Base-by-base conservation (phyloP, 2,113 vertebrate species). In the Muntiacus reevesi region DNA sequence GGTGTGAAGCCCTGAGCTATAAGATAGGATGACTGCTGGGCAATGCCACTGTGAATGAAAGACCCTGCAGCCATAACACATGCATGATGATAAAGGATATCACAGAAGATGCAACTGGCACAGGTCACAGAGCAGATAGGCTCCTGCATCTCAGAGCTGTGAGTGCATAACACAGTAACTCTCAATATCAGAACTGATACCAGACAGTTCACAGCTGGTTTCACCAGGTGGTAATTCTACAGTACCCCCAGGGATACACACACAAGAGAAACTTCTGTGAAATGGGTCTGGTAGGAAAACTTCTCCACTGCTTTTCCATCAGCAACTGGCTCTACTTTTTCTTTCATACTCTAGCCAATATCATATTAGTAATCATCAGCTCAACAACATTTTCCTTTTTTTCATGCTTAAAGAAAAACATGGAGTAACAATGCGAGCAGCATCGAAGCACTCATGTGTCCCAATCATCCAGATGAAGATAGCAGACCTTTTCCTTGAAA, bases 71-170 rank as follows among this genome's bases (percentile, higher is more conserved):
- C 25, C 55, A 7, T 21, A 17, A 17, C 7, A 25, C 12, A 9
- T 3, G 45, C 4, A 19, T 27, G 78, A n/a, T 16, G 33, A n/a
- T 17, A 23, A 21, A 76, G 5, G n/a, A 59, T 9, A 79, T 1
- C 2, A 60, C 0, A 79, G 88, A 59, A 16, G 13, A 7, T 45
- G 5, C 47, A 3, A n/a, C 16, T 1, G 12, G 6, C 27, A 27
- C 8, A 4, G 2, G 33, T 9, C 15, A 12, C 7, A 16, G 5
- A 5, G 28, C 14, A n/a, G 2, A 5, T 25, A 6, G 5, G 11
- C 55, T 90, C 2, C 13, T 45, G 11, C 2, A 21, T 50, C 43
- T 27, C 47, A 33, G 33, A 28, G 30, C 89, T 43, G 43, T 27
- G 4, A 59, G 4, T 7, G n/a, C 3, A 8, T 33, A 55, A 7